Conservation (phyloP, 92 coral and sea anemone genomes). For the Montipora capitata region DNA sequence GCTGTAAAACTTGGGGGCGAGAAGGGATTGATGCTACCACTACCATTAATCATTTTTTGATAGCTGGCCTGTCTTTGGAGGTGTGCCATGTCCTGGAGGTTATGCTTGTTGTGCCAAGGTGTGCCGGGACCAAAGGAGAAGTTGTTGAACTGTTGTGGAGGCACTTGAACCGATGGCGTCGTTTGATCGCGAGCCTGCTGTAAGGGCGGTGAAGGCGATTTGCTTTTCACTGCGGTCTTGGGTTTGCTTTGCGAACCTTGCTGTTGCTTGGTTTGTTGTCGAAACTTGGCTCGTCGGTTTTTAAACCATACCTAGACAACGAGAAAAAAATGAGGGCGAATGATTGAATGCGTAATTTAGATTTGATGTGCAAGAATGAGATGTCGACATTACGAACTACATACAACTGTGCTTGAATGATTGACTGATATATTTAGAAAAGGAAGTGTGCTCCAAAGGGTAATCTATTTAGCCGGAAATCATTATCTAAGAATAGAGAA, state of each 20-base stretch:
- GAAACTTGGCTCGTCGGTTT: constrained; percentile 94
- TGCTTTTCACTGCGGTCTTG: constrained; percentile 85
- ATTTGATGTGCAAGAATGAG: background rate
- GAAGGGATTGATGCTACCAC: constrained; percentile 31
- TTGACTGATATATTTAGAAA: background rate
- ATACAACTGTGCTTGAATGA: background rate
- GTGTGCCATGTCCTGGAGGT: constrained; percentile 35
- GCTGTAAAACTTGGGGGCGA: constrained; percentile 13
- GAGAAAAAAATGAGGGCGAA: background rate
- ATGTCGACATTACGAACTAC: background rate
- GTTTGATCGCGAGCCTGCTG: constrained; percentile 25
- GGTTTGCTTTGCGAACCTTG: constrained; percentile 83
- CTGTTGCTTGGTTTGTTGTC: constrained; percentile 85
- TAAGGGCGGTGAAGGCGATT: constrained; percentile 77
- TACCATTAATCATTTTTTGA: constrained; percentile 30
- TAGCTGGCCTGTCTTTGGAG: constrained; percentile 46
- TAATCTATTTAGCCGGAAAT: constrained; percentile 2
- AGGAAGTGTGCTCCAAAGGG: background rate
- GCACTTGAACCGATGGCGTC: background rate
- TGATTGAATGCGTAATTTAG: background rate
- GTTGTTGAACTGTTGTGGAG: constrained; percentile 37
- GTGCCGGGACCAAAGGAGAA: constrained; percentile 2
- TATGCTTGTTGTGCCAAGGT: constrained; percentile 38
- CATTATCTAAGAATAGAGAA: background rate
- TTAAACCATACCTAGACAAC: constrained; percentile 94